phyloP scores from a whole-genome alignment of 2,797 vertebrate species.

The Mormyrops boulengeri region DNA sequence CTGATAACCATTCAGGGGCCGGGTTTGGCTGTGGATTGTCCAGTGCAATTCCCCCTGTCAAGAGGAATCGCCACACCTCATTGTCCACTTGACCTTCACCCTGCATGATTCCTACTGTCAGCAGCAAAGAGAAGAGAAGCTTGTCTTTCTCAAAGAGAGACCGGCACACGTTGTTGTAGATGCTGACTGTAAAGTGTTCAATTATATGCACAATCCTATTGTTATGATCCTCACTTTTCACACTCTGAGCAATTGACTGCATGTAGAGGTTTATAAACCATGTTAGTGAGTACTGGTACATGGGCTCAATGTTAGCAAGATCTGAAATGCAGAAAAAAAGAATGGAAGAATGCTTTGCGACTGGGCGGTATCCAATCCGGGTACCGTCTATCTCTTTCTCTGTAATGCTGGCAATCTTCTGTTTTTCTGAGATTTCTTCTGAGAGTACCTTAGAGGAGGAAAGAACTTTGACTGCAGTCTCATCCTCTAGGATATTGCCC shows the following conservation, averaged over 20 bases:
- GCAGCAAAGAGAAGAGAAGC: slow-evolving; percentile 82
- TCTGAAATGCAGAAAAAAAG: slow-evolving; percentile 91
- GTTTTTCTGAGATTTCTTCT: slow-evolving; percentile 83
- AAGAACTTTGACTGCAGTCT: slow-evolving; percentile 78
- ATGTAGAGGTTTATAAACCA: slow-evolving; percentile 89
- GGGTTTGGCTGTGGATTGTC: slow-evolving; percentile 83
- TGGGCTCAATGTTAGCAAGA: slow-evolving; percentile 84
- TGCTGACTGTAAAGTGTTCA: slow-evolving; percentile 74
- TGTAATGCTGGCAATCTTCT: slow-evolving; percentile 73
- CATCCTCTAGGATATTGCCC: slow-evolving; percentile 88
- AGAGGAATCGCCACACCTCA: slow-evolving; percentile 76
- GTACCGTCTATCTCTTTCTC: slow-evolving; percentile 83
- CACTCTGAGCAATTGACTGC: slow-evolving; percentile 72
- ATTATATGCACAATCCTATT: slow-evolving; percentile 72
- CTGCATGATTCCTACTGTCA: slow-evolving; percentile 81
- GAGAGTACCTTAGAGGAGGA: slow-evolving; percentile 86
- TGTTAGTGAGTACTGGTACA: slow-evolving; percentile 88
- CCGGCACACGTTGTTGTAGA: slow-evolving; percentile 87
- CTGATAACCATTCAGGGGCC: slow-evolving; percentile 76
- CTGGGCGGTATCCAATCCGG: slow-evolving; percentile 82
- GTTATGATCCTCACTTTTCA: slow-evolving; percentile 63
- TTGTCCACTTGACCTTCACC: slow-evolving; percentile 67
- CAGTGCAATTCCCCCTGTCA: slow-evolving; percentile 81
- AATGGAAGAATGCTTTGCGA: slow-evolving; percentile 79
- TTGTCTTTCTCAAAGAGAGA: slow-evolving; percentile 95